Evolutionary conservation across 1,140 invertebrate genomes (phyloP).

Genomic region (Drosophila novamexicana): DNA sequence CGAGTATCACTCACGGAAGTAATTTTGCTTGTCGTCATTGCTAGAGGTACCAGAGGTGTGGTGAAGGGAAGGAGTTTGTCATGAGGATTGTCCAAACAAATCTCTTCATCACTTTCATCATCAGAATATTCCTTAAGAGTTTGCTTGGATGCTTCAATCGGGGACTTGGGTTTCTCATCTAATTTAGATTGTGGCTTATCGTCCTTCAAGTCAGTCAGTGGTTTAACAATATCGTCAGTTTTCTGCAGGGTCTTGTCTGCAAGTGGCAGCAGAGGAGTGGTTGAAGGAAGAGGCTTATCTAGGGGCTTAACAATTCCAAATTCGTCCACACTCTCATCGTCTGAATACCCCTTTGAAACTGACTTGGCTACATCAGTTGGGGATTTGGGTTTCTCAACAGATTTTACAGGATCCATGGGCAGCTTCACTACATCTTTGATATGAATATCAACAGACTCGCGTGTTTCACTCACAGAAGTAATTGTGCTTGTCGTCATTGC

Average conservation of each 20-base stretch:
- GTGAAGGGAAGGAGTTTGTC: constrained; percentile 2
- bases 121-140: constrained; percentile 27
- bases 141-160: constrained; percentile 17
- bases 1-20: neutral
- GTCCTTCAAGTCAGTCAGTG: neutral
- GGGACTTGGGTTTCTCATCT: constrained; percentile 32
- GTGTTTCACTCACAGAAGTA: constrained; percentile 3
- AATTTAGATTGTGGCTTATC: neutral
- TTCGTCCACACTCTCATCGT: constrained; percentile 25
- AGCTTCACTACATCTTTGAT: constrained; percentile 6
- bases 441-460: constrained; percentile 1
- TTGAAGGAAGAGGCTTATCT: constrained; percentile 5
- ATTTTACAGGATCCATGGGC: neutral
- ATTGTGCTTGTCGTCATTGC: constrained; percentile 3
- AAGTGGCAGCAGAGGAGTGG: neutral
- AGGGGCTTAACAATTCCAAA: constrained; percentile 5
- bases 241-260: constrained; percentile 5
- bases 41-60: neutral
- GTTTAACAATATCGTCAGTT: constrained; percentile 15
- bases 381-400: constrained; percentile 19
- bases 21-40: neutral
- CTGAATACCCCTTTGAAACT: constrained; percentile 23
- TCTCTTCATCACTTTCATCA: constrained; percentile 33
- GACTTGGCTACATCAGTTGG: constrained; percentile 1
- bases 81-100: constrained; percentile 11